Evolutionary conservation across 2,797 vertebrate genomes (phyloP).

Genomic region (Phrynocephalus guinanensis): DNA sequence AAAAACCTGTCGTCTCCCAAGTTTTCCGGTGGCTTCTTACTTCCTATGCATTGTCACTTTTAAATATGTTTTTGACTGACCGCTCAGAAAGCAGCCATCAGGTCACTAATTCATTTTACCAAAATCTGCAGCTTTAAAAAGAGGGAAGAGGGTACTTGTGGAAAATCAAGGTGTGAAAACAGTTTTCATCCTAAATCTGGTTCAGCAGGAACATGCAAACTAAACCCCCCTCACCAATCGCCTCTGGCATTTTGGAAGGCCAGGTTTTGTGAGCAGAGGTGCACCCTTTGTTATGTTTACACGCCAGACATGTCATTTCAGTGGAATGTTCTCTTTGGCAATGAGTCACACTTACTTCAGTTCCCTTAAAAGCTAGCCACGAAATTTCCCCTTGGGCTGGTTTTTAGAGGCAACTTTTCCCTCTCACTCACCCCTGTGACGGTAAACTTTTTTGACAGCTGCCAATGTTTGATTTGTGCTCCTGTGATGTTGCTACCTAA

Average conservation of each 20-base stretch:
- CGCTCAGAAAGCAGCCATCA: not conserved
- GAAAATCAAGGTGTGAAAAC: not conserved
- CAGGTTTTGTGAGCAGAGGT: not conserved
- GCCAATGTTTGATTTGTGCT: not conserved
- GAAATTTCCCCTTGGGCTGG: slow-evolving; percentile 19
- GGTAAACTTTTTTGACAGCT: slow-evolving; percentile 26
- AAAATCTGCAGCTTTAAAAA: not conserved
- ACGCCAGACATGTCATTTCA: slow-evolving; percentile 12
- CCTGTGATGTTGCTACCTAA: not conserved
- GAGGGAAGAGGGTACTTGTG: no score
- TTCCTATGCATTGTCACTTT: not conserved
- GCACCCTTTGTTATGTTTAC: slow-evolving; percentile 15
- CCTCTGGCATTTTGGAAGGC: slow-evolving; percentile 13
- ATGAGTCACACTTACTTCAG: not conserved
- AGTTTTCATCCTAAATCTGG: not conserved
- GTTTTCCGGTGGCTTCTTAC: not conserved
- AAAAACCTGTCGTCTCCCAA: no score
- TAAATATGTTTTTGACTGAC: not conserved
- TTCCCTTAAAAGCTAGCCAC: not conserved
- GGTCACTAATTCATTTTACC: not conserved
- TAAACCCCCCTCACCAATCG: not conserved
- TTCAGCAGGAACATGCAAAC: not conserved
- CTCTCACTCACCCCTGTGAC: not conserved
- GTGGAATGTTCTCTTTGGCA: accelerated
- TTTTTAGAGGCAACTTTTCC: not conserved